phyloP scores from a whole-genome alignment of 2,888 invertebrate genomes.

The Theodoxus fluviatilis region DNA sequence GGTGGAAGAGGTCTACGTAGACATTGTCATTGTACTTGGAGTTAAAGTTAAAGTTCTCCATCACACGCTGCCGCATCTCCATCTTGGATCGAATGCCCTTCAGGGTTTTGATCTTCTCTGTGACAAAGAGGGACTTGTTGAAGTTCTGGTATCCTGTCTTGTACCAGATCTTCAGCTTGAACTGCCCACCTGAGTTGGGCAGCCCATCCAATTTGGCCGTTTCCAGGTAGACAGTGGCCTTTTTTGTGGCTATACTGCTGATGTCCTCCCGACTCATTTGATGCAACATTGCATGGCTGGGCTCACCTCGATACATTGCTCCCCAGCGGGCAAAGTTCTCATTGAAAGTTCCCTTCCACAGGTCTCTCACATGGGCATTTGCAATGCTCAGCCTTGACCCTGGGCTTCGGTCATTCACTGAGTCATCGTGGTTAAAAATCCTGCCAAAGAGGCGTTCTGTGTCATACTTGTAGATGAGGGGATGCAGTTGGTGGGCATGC shows the following conservation, averaged over 20 bases:
- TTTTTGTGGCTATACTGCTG: conserved; percentile 46
- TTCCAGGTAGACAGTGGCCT: conserved; percentile 37
- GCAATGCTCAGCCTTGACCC: conserved; percentile 61
- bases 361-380: conserved; percentile 27
- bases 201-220: conserved; percentile 38
- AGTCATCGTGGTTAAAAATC: conserved; percentile 67
- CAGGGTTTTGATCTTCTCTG: conserved; percentile 35
- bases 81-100: conserved; percentile 34
- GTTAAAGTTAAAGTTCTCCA: conserved; percentile 35
- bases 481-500: conserved; percentile 68
- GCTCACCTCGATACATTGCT: conserved; percentile 67
- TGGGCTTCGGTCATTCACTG: conserved; percentile 65
- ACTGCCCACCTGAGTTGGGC: conserved; percentile 45
- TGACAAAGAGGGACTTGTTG: conserved; percentile 34
- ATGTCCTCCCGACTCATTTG: conserved; percentile 52
- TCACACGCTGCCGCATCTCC: conserved; percentile 31
- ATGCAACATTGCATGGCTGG: conserved; percentile 64
- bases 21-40: conserved; percentile 38
- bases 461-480: conserved; percentile 53
- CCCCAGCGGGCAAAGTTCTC: conserved; percentile 65
- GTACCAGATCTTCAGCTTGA: conserved; percentile 49
- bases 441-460: conserved; percentile 43
- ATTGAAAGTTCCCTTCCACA: conserved; percentile 65
- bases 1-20: conserved; percentile 31
- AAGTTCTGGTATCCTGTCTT: conserved; percentile 40